A percentile compares a stretch with the other conserved stretches of the same genome.
Evolutionary conservation across 2,797 vertebrate species (phyloP).

Genomic region (Sebastes nivosus): DNA sequence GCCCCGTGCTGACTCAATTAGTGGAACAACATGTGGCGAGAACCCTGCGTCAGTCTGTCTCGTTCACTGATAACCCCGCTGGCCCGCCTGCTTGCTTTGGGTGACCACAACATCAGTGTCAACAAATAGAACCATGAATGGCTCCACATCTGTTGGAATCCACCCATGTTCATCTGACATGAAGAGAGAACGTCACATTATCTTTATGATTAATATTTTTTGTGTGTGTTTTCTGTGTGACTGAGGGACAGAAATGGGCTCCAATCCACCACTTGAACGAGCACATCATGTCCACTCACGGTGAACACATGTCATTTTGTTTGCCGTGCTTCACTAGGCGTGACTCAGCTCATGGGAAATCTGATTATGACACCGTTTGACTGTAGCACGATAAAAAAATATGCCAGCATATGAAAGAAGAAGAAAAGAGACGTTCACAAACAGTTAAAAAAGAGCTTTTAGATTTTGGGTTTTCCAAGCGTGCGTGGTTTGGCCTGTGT

Average conservation of each 20-base stretch:
- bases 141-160: slow-evolving; percentile 44
- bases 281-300: slow-evolving; percentile 19
- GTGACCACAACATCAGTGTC: slow-evolving; percentile 66
- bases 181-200: neutral
- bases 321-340: neutral
- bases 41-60: slow-evolving; percentile 78
- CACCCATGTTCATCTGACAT: neutral
- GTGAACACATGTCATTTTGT: slow-evolving; percentile 6
- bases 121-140: slow-evolving; percentile 73
- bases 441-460: neutral
- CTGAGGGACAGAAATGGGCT: neutral
- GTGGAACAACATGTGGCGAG: slow-evolving; percentile 44
- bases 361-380: neutral
- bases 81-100: slow-evolving; percentile 68
- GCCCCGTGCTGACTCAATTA: slow-evolving; percentile 61
- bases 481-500: neutral
- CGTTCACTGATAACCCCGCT: slow-evolving; percentile 77
- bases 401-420: neutral
- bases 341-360: slow-evolving; percentile 24
- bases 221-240: neutral
- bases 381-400: neutral
- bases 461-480: slow-evolving; percentile 11
- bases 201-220: neutral
- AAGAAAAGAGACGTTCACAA: neutral
- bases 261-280: neutral